Base-by-base conservation (phyloP, 2,113 vertebrate species). In the Elephas maximus region DNA sequence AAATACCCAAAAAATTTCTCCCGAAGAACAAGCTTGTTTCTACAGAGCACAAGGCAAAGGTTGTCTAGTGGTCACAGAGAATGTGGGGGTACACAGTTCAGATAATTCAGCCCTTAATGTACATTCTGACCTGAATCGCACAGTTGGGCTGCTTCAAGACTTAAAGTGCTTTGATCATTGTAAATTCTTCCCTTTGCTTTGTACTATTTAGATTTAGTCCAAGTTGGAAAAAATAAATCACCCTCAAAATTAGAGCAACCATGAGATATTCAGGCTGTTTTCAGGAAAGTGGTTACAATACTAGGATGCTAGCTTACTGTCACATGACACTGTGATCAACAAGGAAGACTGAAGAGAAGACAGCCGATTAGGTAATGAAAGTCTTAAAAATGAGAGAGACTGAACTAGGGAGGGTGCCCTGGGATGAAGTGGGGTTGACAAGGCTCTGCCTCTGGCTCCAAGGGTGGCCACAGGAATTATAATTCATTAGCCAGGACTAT, bases 241-340 rank as follows among this genome's bases (percentile, higher is more conserved):
- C 30, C 63, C 86, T 79, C 79, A 65, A 91, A 95, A 90, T 74
- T 62, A 78, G 76, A 85, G 76, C 63, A 74, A 60, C 62, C 41
- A 28, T 33, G 78, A 53, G 73, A 93, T 78, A 44, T 94, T 63
- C 82, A 28, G 17, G 67, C 91, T 90, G 21, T 79, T 67, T 81
- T 62, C 21, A 63, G 51, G 73, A 87, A 37, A 65, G 63, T 65
- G 53, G 63, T 63, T 65, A 73, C 76, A 74, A 48, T 69, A 60
- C 73, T 65, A 80, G 69, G 45, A 53, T 18, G 5, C 53, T 57
- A 81, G n/a, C 37, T 37, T 37, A 37, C 37, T 51, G 45, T 60
- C 41, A 62, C 74, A 15, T 12, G 71, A 33, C 41, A 26, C 73
- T 69, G 62, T 74, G n/a, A 77, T 63, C 63, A 73, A 79, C 60